A percentile compares a stretch with the other conserved stretches of the same genome.
Evolutionary conservation across 1,140 invertebrate species (phyloP).

Genomic region (Hesperophylax magnus): DNA sequence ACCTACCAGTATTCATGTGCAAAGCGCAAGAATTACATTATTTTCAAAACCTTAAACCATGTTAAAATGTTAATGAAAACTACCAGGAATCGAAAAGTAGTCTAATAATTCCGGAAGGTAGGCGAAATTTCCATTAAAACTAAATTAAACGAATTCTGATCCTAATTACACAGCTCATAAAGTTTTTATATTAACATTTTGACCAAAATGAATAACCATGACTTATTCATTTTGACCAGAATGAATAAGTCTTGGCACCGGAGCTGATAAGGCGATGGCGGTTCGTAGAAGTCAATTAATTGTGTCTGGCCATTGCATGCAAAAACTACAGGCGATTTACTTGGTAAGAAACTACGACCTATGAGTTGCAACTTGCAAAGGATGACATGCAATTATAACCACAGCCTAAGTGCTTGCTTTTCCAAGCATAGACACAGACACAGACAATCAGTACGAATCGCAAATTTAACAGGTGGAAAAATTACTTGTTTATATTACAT

Average conservation of each 20-base stretch:
- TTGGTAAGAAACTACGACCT: conserved; percentile 4
- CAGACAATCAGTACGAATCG: not conserved
- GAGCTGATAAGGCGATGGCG: not conserved
- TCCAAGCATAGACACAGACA: not conserved
- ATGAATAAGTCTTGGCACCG: conserved; percentile 22
- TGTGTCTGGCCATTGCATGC: conserved; percentile 36
- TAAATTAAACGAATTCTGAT: conserved; percentile 24
- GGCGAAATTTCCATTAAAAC: conserved; percentile 14
- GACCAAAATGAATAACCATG: conserved; percentile 35
- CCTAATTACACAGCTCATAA: conserved; percentile 33
- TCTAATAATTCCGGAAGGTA: not conserved
- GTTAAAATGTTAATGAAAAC: too few species aligned
- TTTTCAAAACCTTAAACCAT: too few species aligned
- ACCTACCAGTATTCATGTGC: too few species aligned
- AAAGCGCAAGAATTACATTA: too few species aligned
- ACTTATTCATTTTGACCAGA: conserved; percentile 31
- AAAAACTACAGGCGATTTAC: conserved; percentile 26
- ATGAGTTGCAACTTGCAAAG: conserved; percentile 11
- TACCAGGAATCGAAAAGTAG: not conserved
- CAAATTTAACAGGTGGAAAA: too few species aligned
- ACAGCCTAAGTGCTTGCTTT: not conserved
- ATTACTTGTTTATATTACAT: too few species aligned
- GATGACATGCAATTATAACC: conserved; percentile 22
- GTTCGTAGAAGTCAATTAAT: conserved; percentile 40
- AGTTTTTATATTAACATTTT: conserved; percentile 32